Percentiles rank a stretch among this genome's conserved stretches.
These are phyloP conservation scores for Pedicia rivosa DNA, from an alignment of 2,888 invertebrate genomes.

Conservation along the genomic window DNA sequence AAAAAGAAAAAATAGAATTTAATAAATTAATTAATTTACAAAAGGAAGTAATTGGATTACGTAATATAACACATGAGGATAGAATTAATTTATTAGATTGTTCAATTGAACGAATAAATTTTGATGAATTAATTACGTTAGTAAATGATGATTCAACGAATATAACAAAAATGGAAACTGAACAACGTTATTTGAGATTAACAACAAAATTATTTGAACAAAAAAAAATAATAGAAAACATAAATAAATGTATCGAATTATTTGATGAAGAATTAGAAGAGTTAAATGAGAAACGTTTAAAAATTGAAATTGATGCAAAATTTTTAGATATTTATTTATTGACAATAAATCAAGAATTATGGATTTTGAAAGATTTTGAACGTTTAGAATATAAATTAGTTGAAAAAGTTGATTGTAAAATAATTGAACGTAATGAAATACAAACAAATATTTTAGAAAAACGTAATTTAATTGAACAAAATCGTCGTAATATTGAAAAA, in stretches of 20 bases:
- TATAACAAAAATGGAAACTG: conserved; percentile 15
- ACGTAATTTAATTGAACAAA: conserved; percentile 35
- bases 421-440: conserved; percentile 36
- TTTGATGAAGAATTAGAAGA: conserved; percentile 48
- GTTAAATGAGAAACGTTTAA: conserved; percentile 38
- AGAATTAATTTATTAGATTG: no score
- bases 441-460: conserved; percentile 35
- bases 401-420: conserved; percentile 39
- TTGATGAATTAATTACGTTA: neutral
- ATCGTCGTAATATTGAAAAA: conserved; percentile 29
- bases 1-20: no score
- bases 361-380: conserved; percentile 57
- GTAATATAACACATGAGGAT: no score
- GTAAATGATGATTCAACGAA: conserved; percentile 3
- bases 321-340: conserved; percentile 47
- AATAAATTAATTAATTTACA: no score
- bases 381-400: conserved; percentile 46
- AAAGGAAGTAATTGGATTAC: no score
- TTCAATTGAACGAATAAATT: no score
- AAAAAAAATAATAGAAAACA: conserved; percentile 40
- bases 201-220: conserved; percentile 45
- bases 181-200: conserved; percentile 18
- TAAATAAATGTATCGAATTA: conserved; percentile 39
- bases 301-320: conserved; percentile 38
- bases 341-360: conserved; percentile 55